These are phyloP conservation scores for Meleagris gallopavo DNA, from an alignment of 2,113 vertebrate species.

Conservation along the genomic window DNA sequence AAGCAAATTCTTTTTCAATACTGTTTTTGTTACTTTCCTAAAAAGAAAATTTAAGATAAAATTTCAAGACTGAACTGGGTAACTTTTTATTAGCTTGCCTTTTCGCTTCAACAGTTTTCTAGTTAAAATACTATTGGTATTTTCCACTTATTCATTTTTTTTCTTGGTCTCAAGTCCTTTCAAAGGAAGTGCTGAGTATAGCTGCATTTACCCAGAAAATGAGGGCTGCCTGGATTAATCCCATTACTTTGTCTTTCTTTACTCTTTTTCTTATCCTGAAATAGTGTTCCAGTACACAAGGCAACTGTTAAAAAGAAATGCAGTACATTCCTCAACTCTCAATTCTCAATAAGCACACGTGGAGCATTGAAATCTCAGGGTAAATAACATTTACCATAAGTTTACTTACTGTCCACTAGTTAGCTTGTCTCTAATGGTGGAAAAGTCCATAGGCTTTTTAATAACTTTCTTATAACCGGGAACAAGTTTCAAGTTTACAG, in stretches of 20 bases:
- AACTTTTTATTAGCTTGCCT: not conserved
- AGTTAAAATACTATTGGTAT: not conserved
- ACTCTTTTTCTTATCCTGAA: not conserved
- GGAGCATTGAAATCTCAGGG: not conserved
- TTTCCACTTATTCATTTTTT: not conserved
- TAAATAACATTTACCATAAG: not conserved
- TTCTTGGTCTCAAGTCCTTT: not conserved
- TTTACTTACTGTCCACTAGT: constrained; percentile 91
- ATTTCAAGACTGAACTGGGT: not conserved
- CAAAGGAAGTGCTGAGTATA: not conserved
- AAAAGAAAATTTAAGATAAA: not conserved
- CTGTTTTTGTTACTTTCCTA: not conserved
- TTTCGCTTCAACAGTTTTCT: not conserved
- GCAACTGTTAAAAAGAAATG: not conserved
- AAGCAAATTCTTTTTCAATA: not conserved
- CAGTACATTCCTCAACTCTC: not conserved
- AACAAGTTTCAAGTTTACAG: constrained; percentile 97
- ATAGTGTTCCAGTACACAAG: not conserved
- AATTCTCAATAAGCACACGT: not conserved
- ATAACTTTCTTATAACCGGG: constrained; percentile 98
- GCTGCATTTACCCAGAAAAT: not conserved
- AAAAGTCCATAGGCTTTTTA: constrained; percentile 99
- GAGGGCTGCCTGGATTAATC: not conserved
- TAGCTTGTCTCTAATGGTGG: constrained; percentile 97
- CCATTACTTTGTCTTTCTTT: not conserved